These are phyloP conservation scores for Rhodeus uyekii DNA, from an alignment of 2,797 vertebrate species.

Conservation along the genomic window DNA sequence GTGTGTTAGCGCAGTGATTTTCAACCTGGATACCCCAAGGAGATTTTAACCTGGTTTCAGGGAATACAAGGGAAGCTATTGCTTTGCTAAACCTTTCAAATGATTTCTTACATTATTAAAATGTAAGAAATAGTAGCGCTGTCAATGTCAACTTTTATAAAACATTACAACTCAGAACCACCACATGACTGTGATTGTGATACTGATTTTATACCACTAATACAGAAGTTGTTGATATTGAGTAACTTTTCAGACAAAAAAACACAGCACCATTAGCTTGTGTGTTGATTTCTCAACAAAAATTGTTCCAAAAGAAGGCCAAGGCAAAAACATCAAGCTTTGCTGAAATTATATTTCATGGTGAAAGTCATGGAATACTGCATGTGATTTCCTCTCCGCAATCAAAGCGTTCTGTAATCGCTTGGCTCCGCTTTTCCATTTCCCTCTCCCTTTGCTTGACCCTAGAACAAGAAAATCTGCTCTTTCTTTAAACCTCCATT, in stretches of 20 bases:
- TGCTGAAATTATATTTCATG: no score
- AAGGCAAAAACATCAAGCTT: background rate
- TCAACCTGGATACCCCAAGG: background rate
- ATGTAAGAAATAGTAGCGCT: background rate
- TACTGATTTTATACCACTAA: background rate
- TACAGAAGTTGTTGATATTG: background rate
- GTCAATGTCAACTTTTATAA: background rate
- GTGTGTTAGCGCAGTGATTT: conserved; percentile 14
- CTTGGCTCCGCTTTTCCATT: background rate
- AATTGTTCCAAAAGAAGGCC: background rate
- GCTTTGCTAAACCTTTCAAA: background rate
- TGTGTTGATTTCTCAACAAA: background rate
- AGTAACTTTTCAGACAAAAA: background rate
- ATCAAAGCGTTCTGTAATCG: background rate
- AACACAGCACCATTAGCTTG: background rate
- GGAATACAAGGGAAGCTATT: background rate
- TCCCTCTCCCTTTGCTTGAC: background rate
- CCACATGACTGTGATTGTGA: background rate
- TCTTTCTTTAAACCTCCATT: background rate
- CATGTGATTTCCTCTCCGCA: background rate
- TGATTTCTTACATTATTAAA: background rate
- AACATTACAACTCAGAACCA: background rate
- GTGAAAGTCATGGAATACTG: background rate
- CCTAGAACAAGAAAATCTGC: background rate
- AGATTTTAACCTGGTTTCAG: background rate